These are phyloP conservation scores for Ptilorrhoa leucosticta DNA, from an alignment of 2,113 vertebrate genomes.

Conservation along the genomic window DNA sequence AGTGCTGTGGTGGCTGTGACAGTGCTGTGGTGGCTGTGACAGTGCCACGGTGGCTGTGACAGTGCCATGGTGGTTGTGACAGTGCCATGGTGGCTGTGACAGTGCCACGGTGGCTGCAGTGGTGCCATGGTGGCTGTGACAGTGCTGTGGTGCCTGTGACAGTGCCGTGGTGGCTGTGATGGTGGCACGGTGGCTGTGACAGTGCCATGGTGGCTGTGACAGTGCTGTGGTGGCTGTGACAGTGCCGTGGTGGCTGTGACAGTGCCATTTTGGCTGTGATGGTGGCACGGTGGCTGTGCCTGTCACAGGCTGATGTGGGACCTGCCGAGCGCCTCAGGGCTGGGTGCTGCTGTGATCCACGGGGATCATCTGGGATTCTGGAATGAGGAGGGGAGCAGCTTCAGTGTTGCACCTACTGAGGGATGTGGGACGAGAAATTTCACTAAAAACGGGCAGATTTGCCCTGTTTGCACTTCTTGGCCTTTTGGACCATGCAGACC, in stretches of 20 bases:
- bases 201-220: rapidly evolving
- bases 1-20: not conserved
- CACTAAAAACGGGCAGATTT: rapidly evolving
- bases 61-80: not conserved
- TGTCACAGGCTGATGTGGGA: not conserved
- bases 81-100: rapidly evolving
- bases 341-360: rapidly evolving
- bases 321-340: rapidly evolving
- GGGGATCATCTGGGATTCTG: rapidly evolving
- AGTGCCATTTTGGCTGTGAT: rapidly evolving
- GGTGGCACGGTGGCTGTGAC: rapidly evolving
- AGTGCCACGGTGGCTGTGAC: too few species aligned
- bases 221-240: rapidly evolving
- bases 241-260: rapidly evolving
- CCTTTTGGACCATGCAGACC: rapidly evolving
- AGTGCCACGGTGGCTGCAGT: rapidly evolving
- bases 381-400: rapidly evolving
- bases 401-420: rapidly evolving
- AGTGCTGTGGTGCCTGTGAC: not conserved
- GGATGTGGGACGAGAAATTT: not conserved
- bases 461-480: rapidly evolving
- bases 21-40: not conserved
- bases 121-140: not conserved
- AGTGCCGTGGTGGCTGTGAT: too few species aligned
- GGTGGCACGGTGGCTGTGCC: rapidly evolving